Conservation (phyloP, 2,113 vertebrate genomes). For the Sula dactylatra region DNA sequence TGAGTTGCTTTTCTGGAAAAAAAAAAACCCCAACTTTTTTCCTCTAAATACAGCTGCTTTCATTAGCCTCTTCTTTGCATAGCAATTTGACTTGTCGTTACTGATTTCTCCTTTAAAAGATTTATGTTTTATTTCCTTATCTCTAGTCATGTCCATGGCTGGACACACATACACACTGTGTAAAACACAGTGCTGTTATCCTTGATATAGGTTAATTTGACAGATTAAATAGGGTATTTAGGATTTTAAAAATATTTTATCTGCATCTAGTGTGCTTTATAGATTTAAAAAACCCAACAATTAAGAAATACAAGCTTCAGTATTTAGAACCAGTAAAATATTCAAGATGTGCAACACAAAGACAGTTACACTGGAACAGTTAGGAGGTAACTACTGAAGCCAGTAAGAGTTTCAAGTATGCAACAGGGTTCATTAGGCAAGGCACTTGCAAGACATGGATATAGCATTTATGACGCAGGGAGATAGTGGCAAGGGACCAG, state of each 20-base stretch:
- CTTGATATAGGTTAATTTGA: neutral
- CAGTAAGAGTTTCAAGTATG: neutral
- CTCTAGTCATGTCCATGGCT: neutral
- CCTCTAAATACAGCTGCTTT: neutral
- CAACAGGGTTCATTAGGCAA: neutral
- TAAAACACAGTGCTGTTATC: neutral
- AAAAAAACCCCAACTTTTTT: neutral
- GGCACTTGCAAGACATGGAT: neutral
- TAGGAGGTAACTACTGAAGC: neutral
- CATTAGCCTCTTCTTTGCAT: neutral
- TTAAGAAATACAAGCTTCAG: neutral
- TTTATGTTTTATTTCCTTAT: neutral
- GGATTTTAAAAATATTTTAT: neutral
- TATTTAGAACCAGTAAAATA: neutral
- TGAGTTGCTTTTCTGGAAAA: neutral
- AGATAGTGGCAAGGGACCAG: neutral
- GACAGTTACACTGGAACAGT: neutral
- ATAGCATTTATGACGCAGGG: neutral
- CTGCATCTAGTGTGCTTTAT: neutral
- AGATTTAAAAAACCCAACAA: rapidly evolving
- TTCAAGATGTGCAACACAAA: neutral
- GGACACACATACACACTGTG: neutral
- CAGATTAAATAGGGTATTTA: neutral
- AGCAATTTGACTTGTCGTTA: neutral
- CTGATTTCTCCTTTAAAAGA: neutral